Base-by-base conservation (phyloP, 1,140 invertebrate genomes). In the Heliconius melpomene region DNA sequence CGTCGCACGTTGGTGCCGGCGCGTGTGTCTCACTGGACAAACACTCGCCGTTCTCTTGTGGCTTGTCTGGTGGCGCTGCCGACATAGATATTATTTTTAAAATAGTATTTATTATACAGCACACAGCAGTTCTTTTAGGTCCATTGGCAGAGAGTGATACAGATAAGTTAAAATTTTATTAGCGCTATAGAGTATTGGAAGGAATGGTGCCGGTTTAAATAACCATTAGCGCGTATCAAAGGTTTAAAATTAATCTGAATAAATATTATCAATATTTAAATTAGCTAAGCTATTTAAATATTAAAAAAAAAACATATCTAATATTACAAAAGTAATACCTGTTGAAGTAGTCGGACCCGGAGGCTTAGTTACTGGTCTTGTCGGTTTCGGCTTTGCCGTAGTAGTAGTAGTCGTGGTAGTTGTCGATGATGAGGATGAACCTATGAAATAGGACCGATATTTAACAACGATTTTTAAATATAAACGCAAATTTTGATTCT, bases 1-100 rank as follows among this genome's bases (percentile, higher is more conserved):
- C 95, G 82, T 96, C 96, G 83, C 98, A 98, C 78, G 97, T 96
- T 0, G 86, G 86, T 0, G 96, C 95, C 82, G 97, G 96, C 0
- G 96, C 93, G 52, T 95, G 93, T 84, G 97, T 96, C 52, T 97
- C 93, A 7, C 96, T 96, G 3, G 94, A 86, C 1, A 91, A 91
- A 79, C 97, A 98, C 1, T 91, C 76, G 0, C 81, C 87, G 38
- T 91, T 93, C 77, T 94, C 93, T 54, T 60, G 20, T 29, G 88
- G 77, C 5, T 73, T 26, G 50, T 75, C 36, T 2, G 46, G 40
- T 72, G 78, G 11, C 6, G 32, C 46, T 20, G 71, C 83, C 85
- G 73, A 57, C 77, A 36, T 83, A 79, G 82, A 38, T n/a, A 40
- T 70, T 20, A 76, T 46, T 18, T 32, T 57, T 5, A 60, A 29